phyloP scores from a whole-genome alignment of 2,797 vertebrate genomes.

The Pempheris klunzingeri region DNA sequence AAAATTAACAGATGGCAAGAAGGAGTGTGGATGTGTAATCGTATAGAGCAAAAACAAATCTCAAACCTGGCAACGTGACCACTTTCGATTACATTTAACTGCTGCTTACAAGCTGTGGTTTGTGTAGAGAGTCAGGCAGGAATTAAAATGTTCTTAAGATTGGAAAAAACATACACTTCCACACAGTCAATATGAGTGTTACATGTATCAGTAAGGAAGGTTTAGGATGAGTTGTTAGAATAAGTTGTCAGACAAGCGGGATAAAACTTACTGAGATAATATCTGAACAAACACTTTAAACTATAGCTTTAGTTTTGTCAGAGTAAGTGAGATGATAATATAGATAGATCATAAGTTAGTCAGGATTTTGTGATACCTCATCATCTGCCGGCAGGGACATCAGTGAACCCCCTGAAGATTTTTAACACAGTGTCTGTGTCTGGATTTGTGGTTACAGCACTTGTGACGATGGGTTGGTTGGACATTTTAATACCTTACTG shows the following conservation, averaged over 20 bases:
- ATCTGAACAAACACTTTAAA: too few relatives aligned
- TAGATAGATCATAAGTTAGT: neutral
- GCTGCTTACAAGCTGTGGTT: neutral
- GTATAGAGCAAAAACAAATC: neutral
- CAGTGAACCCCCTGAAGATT: neutral
- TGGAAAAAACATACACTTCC: neutral
- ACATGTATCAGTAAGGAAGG: neutral
- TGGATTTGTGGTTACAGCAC: neutral
- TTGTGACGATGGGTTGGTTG: too few relatives aligned
- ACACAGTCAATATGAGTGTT: neutral
- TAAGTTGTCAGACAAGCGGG: neutral
- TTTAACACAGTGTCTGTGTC: neutral
- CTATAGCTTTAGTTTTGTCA: neutral
- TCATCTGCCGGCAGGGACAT: neutral
- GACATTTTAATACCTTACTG: neutral
- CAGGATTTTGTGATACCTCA: neutral
- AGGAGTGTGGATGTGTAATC: neutral
- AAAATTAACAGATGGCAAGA: neutral
- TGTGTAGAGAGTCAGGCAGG: neutral
- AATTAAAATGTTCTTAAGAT: too few relatives aligned
- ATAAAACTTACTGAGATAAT: neutral
- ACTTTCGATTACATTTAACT: neutral
- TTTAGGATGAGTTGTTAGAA: neutral
- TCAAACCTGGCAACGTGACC: neutral
- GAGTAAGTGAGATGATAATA: neutral